Conservation (phyloP, 2,797 vertebrate genomes). For the Bradypodion pumilum region DNA sequence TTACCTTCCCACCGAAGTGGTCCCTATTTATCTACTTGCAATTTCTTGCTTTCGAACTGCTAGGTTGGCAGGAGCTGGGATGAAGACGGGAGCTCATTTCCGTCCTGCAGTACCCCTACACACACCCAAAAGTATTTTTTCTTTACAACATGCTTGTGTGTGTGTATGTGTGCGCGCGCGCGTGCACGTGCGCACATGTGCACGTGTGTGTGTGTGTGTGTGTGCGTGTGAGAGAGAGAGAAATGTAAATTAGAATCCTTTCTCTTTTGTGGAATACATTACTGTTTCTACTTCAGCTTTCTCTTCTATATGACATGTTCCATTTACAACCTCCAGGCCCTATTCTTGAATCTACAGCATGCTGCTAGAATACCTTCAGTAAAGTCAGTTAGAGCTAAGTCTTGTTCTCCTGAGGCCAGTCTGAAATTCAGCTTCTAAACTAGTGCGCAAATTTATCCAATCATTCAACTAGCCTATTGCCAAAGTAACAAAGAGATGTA, state of each 20-base stretch:
- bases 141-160: not conserved
- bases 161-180: no score
- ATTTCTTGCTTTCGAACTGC: no score
- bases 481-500: not conserved
- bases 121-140: not conserved
- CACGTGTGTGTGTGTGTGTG: no score
- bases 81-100: no score
- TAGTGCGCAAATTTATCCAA: not conserved
- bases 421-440: slow-evolving; percentile 1
- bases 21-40: no score
- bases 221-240: no score
- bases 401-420: slow-evolving; percentile 14
- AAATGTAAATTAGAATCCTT: not conserved
- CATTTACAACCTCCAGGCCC: not conserved
- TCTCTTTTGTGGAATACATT: not conserved
- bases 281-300: slow-evolving; percentile 3
- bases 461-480: not conserved
- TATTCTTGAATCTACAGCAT: slow-evolving; percentile 8
- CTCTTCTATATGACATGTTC: not conserved
- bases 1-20: no score
- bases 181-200: no score
- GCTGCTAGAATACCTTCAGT: not conserved
- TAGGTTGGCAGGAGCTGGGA: no score
- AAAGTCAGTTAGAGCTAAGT: slow-evolving; percentile 12
- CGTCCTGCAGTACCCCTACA: no score